Conservation (phyloP, 2,113 vertebrate species). For the Beaufortia kweichowensis region DNA sequence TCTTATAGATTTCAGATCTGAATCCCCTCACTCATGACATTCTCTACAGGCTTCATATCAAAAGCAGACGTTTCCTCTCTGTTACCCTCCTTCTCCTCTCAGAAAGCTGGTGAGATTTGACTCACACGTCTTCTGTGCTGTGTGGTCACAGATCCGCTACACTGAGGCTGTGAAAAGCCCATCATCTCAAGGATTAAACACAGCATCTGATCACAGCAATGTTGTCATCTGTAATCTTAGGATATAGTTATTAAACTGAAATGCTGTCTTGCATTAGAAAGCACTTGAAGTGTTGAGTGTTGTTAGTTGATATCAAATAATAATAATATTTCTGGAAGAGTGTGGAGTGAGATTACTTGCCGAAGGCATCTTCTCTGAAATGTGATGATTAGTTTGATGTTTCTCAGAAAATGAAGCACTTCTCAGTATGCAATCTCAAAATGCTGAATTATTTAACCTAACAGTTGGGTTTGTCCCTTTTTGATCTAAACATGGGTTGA, state of each 20-base stretch:
- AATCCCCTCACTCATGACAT: conserved; percentile 32
- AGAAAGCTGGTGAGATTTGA: conserved; percentile 59
- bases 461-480: too few species aligned
- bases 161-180: conserved; percentile 62
- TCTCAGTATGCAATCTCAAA: too few species aligned
- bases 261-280: conserved; percentile 39
- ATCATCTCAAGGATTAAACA: conserved; percentile 65
- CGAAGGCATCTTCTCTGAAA: conserved; percentile 30
- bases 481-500: too few species aligned
- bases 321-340: conserved; percentile 43
- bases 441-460: too few species aligned
- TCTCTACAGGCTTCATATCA: conserved; percentile 49
- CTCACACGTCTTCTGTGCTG: conserved; percentile 54
- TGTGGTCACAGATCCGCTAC: conserved; percentile 57
- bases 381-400: background rate
- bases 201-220: conserved; percentile 65
- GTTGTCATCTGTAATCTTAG: conserved; percentile 45
- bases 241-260: conserved; percentile 50
- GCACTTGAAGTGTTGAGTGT: conserved; percentile 38
- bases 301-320: conserved; percentile 18
- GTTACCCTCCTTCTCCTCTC: conserved; percentile 49
- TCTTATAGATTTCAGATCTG: conserved; percentile 42
- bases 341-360: conserved; percentile 44
- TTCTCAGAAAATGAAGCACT: conserved; percentile 17
- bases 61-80: conserved; percentile 54